Conservation (phyloP, 92 coral and sea anemone genomes). For the Micromussa lordhowensis region DNA sequence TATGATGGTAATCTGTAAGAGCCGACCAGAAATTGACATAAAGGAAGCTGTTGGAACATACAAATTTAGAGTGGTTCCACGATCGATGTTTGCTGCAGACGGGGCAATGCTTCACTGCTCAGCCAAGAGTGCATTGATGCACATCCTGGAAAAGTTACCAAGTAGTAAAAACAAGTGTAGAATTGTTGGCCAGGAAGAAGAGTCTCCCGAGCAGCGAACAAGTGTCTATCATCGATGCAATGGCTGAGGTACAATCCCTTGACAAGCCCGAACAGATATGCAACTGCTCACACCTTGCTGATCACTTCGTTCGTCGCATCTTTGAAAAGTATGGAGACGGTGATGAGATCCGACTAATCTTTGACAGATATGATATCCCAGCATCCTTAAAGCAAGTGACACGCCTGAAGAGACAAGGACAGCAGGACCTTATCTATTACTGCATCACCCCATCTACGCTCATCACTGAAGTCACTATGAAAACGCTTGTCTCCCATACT, state of each 20-base stretch:
- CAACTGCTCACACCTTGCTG: constrained; percentile 6
- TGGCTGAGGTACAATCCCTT: constrained; percentile 57
- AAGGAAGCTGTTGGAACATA: not conserved
- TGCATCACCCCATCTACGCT: too few species aligned
- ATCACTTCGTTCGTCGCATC: too few species aligned
- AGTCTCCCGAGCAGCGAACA: not conserved
- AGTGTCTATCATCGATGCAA: constrained; percentile 53
- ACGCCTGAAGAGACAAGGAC: too few species aligned
- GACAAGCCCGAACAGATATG: constrained; percentile 49
- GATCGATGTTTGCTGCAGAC: not conserved
- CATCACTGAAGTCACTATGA: too few species aligned
- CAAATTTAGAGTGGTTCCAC: not conserved
- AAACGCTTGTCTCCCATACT: too few species aligned
- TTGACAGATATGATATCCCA: constrained; percentile 41
- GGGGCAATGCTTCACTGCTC: too few species aligned
- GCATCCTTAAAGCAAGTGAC: not conserved
- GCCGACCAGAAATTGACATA: not conserved
- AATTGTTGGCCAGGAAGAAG: too few species aligned
- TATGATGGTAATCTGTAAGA: too few species aligned
- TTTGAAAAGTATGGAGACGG: constrained; percentile 4
- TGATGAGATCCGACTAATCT: constrained; percentile 48
- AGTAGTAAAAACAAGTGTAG: constrained; percentile 24
- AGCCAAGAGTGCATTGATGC: not conserved
- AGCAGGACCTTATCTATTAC: too few species aligned
- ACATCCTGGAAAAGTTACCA: constrained; percentile 3